Percentiles rank a stretch among this genome's conserved stretches.
phyloP scores from a whole-genome alignment of 1,140 invertebrate species.

The Limonius californicus region DNA sequence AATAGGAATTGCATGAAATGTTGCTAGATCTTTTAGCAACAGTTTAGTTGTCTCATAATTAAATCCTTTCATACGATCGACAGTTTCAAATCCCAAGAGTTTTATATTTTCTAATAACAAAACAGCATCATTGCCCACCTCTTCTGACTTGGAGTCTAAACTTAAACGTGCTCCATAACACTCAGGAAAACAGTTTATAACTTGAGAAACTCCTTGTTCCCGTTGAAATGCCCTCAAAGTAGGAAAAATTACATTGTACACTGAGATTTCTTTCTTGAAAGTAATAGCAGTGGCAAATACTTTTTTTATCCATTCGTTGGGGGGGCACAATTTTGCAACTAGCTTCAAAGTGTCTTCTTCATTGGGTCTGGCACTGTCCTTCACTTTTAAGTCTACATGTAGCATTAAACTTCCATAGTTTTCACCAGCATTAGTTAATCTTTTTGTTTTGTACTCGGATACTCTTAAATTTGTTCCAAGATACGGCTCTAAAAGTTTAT shows the following conservation, averaged over 20 bases:
- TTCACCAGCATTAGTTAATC: constrained; percentile 54
- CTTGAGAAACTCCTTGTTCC: constrained; percentile 22
- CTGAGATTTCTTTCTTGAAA: constrained; percentile 46
- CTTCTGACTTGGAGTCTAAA: constrained; percentile 25
- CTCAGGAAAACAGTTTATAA: constrained; percentile 29
- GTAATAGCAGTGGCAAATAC: constrained; percentile 46
- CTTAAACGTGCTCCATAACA: constrained; percentile 36
- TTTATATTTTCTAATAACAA: constrained; percentile 48
- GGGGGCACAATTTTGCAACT: constrained; percentile 49
- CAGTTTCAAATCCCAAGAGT: constrained; percentile 37
- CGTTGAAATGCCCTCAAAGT: constrained; percentile 33
- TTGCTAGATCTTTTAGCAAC: constrained; percentile 43
- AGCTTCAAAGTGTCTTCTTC: constrained; percentile 38
- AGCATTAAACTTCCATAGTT: constrained; percentile 59
- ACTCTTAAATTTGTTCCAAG: neutral
- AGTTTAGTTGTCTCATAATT: constrained; percentile 43
- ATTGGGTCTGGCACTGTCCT: constrained; percentile 21
- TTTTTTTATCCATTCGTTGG: constrained; percentile 40
- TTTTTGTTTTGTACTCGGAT: constrained; percentile 21
- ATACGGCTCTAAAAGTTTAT: neutral
- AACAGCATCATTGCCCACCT: constrained; percentile 39
- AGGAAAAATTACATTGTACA: constrained; percentile 35
- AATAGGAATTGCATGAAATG: constrained; percentile 47
- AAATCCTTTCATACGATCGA: constrained; percentile 39
- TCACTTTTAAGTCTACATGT: constrained; percentile 42